Base-by-base conservation (phyloP, 2,113 vertebrate genomes). In the Pseudorectes ferrugineus region DNA sequence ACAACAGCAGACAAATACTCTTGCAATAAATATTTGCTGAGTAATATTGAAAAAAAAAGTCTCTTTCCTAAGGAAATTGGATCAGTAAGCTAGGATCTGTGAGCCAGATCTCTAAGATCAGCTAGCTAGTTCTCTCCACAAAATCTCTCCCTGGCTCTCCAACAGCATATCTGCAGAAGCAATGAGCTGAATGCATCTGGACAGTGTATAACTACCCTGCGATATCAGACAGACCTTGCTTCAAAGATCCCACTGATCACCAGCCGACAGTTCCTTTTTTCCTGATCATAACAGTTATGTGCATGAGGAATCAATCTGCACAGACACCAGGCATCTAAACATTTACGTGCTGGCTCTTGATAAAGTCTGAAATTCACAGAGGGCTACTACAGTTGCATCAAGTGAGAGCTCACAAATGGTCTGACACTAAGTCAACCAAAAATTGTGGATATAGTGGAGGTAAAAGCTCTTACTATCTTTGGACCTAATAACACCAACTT, bases 251-350 rank as follows among this genome's bases (percentile, higher is more conserved):
- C 9, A 11, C 42, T 71, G 16, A 61, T 38, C 38, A 49, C n/a
- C 28, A 72, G 20, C 36, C 4, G 10, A 23, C 20, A 42, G 13
- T 26, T 43, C 43, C 57, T 75, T 46, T 75, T 52, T 68, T 91
- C 42, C 42, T 49, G 29, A 22, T 8, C 1, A 0, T 35, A 75
- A 43, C 36, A 58, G 36, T 51, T 22, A 54, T 0, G 0, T 25
- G 24, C 38, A 51, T 15, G 40, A 58, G 35, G 14, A 68, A 25
- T 38, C 48, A 72, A 72, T 22, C 20, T 61, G 48, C 54, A 62
- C 25, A 33, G 33, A 48, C 0, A 0, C 9, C 1, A 3, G 31
- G 31, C 11, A 68, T 17, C 21, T 55, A 7, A 74, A 63, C 14
- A 84, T 42, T 62, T 45, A 59, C 2, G 2, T 13, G 24, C 21